Conservation (phyloP, 1,140 invertebrate species). For the Bactericera cockerelli region DNA sequence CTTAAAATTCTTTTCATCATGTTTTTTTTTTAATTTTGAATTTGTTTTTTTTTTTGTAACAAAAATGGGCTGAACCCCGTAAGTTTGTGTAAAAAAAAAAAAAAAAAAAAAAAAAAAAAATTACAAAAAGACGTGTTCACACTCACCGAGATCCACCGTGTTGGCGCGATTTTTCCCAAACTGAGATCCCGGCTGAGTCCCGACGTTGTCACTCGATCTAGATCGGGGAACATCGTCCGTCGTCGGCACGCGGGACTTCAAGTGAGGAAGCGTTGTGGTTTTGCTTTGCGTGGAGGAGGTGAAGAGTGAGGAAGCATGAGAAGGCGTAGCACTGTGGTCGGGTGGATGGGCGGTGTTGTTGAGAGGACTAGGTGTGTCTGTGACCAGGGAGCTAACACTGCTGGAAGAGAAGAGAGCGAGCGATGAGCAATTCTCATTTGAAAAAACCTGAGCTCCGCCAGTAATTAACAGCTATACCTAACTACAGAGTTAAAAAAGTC, state of each 20-base stretch:
- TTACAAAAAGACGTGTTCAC: too few species aligned
- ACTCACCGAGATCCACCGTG: neutral
- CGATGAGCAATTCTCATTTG: too few species aligned
- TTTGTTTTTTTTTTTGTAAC: too few species aligned
- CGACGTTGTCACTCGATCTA: neutral
- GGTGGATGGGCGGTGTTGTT: neutral
- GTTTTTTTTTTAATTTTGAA: too few species aligned
- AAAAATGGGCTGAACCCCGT: too few species aligned
- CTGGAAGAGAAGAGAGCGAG: neutral
- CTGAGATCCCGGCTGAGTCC: neutral
- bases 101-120: too few species aligned
- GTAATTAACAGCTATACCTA: too few species aligned
- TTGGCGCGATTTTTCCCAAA: neutral
- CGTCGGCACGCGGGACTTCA: neutral
- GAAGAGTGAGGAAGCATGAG: neutral
- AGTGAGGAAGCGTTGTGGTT: conserved; percentile 2
- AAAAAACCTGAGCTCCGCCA: too few species aligned
- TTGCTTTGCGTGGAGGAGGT: neutral
- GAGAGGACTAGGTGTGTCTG: neutral
- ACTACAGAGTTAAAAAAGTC: too few species aligned
- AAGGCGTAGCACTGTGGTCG: neutral
- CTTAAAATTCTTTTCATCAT: too few species aligned
- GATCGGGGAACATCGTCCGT: neutral
- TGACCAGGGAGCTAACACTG: neutral
- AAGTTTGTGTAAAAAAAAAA: too few species aligned